Evolutionary conservation across 2,797 vertebrate genomes (phyloP).

Genomic region (Lemur catta): DNA sequence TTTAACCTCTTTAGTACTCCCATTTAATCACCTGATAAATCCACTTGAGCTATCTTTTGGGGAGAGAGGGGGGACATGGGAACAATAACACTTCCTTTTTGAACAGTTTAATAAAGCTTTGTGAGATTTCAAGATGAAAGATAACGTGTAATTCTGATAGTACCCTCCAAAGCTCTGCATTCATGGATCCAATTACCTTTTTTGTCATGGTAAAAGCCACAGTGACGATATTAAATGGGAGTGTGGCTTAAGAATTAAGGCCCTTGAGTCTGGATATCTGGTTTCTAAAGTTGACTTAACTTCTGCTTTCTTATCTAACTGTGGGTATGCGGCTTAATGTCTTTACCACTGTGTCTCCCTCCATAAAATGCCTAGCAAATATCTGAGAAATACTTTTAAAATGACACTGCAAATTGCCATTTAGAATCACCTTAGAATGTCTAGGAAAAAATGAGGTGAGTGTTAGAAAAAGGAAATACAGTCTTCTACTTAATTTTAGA

Average conservation of each 20-base stretch:
- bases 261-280: conserved; percentile 55
- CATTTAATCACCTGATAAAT: conserved; percentile 75
- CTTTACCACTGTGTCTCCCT: conserved; percentile 52
- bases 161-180: conserved; percentile 8
- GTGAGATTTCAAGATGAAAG: conserved; percentile 75
- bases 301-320: conserved; percentile 71
- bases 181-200: conserved; percentile 71
- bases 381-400: conserved; percentile 59
- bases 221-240: conserved; percentile 58
- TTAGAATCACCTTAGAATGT: conserved; percentile 15
- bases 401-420: conserved; percentile 39
- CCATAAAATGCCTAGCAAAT: conserved; percentile 35
- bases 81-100: conserved; percentile 78
- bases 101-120: conserved; percentile 76
- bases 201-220: conserved; percentile 63
- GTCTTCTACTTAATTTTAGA: conserved; percentile 58
- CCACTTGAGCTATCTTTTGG: conserved; percentile 68
- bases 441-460: neutral
- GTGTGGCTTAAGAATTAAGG: conserved; percentile 54
- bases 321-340: neutral
- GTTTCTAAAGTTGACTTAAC: conserved; percentile 69
- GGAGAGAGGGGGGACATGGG: conserved; percentile 33
- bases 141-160: conserved; percentile 74
- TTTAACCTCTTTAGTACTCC: conserved; percentile 50
- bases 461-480: conserved; percentile 1